Base-by-base conservation (phyloP, 2,888 invertebrate genomes). In the Cistogaster globosa region DNA sequence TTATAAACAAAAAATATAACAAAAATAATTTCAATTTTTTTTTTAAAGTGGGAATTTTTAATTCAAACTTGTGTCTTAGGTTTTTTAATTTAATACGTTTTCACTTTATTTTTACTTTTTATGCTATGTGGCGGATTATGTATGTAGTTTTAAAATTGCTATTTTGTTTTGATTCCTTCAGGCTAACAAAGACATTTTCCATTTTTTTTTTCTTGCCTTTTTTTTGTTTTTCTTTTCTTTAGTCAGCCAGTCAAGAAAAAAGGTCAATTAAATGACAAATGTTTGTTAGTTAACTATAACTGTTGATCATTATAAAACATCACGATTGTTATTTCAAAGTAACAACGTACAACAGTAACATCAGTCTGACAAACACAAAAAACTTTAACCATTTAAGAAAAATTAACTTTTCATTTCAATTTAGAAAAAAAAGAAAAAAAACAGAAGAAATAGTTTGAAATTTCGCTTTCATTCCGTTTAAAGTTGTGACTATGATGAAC, bases 231-330 rank as follows among this genome's bases (percentile, higher is more conserved):
- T 18, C 1, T 51, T 51, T 5, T n/a, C 14, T 26, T 45, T 2
- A 45, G 45, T 62, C 32, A 48, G 18, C n/a, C 63, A 48, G 67
- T 53, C 79, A 51, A 68, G 71, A 84, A 77, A 84, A 87, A 88
- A 88, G 87, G 87, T 88, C 87, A 88, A 86, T 84, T 87, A 86
- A 87, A 88, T 88, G 87, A 88, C 87, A 88, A 88, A 87, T 87
- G 87, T 85, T 83, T 82, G 81, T 82, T 82, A 78, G 78, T 85
- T 82, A 82, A 85, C 80, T 81, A 65, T 82, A 86, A 84, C 86
- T 86, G 81, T 81, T 80, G 82, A 87, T 81, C 86, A 85, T 84
- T 84, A 84, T 79, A 79, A 84, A 87, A 82, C 67, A 82, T 85
- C 85, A 85, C 85, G 85, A 82, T 71, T 85, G 69, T 85, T 85